Percentiles rank a stretch among this genome's conserved stretches.
These are phyloP conservation scores for Fabriciana adippe DNA, from an alignment of 2,888 invertebrate species.

Conservation along the genomic window DNA sequence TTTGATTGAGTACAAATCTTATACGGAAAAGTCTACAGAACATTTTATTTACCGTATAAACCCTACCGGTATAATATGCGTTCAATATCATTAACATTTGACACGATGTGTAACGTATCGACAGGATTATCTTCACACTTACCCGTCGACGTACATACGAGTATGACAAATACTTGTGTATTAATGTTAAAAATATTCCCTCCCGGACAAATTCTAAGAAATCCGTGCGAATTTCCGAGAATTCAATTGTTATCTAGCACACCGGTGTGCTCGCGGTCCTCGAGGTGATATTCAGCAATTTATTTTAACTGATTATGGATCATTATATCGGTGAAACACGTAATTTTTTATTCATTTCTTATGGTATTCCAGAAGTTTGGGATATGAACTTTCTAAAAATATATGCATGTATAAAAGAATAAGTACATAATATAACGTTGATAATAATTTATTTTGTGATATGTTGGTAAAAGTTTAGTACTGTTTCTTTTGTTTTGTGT, in stretches of 20 bases:
- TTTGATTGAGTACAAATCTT: conserved; percentile 9
- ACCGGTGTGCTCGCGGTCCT: too few relatives aligned
- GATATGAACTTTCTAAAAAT: conserved; percentile 4
- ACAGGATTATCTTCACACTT: conserved; percentile 36
- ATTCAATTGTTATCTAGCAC: too few relatives aligned
- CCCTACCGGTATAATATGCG: conserved; percentile 21
- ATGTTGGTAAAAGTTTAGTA: too few relatives aligned
- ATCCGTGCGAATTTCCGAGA: too few relatives aligned
- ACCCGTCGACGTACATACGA: conserved; percentile 20
- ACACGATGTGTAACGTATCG: conserved; percentile 40
- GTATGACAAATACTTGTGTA: background rate
- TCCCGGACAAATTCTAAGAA: too few relatives aligned
- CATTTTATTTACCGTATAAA: conserved; percentile 26
- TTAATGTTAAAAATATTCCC: conserved; percentile 8
- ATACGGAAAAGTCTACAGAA: conserved; percentile 15
- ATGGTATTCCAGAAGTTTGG: conserved; percentile 2
- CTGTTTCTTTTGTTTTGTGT: too few relatives aligned
- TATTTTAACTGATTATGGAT: conserved; percentile 17
- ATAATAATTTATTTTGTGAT: too few relatives aligned
- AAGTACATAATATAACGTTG: too few relatives aligned
- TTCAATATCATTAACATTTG: conserved; percentile 42
- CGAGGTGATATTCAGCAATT: conserved; percentile 7
- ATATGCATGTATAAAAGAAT: background rate
- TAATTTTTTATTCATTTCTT: conserved; percentile 12
- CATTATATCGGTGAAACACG: conserved; percentile 4